Evolutionary conservation across 2,888 invertebrate species (phyloP).

Genomic region (Monoplex corrugatus): DNA sequence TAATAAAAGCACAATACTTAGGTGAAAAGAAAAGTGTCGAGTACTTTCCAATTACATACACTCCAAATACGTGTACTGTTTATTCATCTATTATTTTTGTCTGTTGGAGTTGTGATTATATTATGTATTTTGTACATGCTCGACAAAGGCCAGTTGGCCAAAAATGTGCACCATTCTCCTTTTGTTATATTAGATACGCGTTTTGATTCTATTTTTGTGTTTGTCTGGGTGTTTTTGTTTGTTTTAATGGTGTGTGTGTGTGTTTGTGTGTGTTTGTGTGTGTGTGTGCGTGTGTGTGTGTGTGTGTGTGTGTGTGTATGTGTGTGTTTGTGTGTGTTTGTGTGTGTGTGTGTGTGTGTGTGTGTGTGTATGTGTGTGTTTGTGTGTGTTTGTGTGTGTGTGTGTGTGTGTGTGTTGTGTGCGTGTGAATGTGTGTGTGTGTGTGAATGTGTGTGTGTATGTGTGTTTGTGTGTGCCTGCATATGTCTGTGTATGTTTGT

Average conservation of each 20-base stretch:
- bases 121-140: too few relatives aligned
- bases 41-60: too few relatives aligned
- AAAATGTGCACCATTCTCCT: too few relatives aligned
- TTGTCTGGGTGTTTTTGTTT: neutral
- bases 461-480: neutral
- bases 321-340: too few relatives aligned
- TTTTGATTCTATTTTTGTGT: neutral
- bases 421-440: neutral
- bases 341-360: neutral
- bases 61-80: too few relatives aligned
- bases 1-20: too few relatives aligned
- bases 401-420: neutral
- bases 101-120: too few relatives aligned
- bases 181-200: too few relatives aligned
- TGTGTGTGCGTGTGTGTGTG: neutral
- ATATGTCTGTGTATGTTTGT: too few relatives aligned
- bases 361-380: neutral
- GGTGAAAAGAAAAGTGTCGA: too few relatives aligned
- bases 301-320: neutral
- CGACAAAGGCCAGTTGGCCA: too few relatives aligned
- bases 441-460: neutral
- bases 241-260: neutral
- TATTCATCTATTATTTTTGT: too few relatives aligned
- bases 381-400: constrained; percentile 6
- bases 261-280: neutral